phyloP scores from a whole-genome alignment of 2,113 vertebrate genomes.

The Sorex fumeus region DNA sequence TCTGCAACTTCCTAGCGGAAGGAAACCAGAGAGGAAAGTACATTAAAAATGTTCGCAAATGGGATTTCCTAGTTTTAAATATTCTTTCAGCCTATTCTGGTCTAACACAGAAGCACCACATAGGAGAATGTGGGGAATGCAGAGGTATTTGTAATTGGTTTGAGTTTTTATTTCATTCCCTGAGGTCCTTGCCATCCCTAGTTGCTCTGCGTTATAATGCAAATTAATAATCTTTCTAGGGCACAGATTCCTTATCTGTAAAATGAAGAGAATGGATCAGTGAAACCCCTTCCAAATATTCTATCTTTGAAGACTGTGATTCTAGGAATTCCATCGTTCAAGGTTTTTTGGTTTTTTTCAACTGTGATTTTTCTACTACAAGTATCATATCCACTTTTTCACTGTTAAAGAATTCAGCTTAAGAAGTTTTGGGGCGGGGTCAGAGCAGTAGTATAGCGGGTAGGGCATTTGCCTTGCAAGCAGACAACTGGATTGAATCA shows the following conservation, averaged over 20 bases:
- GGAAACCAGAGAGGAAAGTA: conserved; percentile 3
- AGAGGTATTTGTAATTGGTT: background rate
- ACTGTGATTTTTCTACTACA: background rate
- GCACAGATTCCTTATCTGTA: conserved; percentile 17
- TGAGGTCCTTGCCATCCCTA: background rate
- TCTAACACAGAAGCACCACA: background rate
- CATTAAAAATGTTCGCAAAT: conserved; percentile 38
- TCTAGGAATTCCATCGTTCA: conserved; percentile 20
- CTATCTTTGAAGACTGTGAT: background rate
- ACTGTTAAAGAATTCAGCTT: conserved; percentile 18
- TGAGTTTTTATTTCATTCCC: conserved; percentile 23
- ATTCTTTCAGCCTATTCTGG: conserved; percentile 4
- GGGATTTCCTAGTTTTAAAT: conserved; percentile 56
- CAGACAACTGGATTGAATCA: too few species aligned
- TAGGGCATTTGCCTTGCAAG: too few species aligned
- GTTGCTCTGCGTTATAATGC: background rate
- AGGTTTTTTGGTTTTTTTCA: background rate
- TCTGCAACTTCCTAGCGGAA: conserved; percentile 49
- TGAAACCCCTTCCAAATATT: background rate
- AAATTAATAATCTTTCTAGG: conserved; percentile 46
- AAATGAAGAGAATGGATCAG: background rate
- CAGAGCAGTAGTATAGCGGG: too few species aligned
- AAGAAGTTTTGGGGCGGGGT: background rate
- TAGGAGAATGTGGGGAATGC: background rate
- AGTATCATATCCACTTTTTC: background rate